Conservation (phyloP, 2,113 vertebrate genomes). For the Corythaeola cristata region DNA sequence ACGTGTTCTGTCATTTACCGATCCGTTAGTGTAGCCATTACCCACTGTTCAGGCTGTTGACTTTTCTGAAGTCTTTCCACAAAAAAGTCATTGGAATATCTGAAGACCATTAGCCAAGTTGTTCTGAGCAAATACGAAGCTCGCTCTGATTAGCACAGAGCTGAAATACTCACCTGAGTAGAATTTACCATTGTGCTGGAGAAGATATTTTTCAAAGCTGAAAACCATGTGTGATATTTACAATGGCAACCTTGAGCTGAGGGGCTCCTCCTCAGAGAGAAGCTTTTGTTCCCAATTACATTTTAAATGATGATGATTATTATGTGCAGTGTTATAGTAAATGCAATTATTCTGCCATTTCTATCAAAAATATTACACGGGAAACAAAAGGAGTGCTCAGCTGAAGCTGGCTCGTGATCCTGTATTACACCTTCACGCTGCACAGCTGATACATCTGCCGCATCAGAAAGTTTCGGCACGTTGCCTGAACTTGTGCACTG, state of each 20-base stretch:
- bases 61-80: background rate
- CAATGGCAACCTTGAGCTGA: background rate
- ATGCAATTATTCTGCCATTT: slow-evolving; percentile 21
- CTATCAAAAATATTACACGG: background rate
- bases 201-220: background rate
- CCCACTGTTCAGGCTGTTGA: background rate
- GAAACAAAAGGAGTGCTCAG: background rate
- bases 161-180: background rate
- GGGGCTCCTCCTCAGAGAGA: background rate
- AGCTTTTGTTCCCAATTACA: background rate
- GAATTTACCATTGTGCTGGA: background rate
- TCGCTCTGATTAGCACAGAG: background rate
- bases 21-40: rapidly evolving
- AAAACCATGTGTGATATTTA: background rate
- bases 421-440: background rate
- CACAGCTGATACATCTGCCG: background rate
- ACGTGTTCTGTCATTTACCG: background rate
- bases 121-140: background rate
- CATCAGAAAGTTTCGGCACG: slow-evolving; percentile 6
- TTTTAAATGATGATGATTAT: background rate
- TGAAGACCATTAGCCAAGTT: background rate
- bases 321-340: background rate
- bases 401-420: background rate
- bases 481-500: slow-evolving; percentile 24
- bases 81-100: background rate